phyloP scores from a whole-genome alignment of 2,888 invertebrate species.

The Pyrgus malvae region DNA sequence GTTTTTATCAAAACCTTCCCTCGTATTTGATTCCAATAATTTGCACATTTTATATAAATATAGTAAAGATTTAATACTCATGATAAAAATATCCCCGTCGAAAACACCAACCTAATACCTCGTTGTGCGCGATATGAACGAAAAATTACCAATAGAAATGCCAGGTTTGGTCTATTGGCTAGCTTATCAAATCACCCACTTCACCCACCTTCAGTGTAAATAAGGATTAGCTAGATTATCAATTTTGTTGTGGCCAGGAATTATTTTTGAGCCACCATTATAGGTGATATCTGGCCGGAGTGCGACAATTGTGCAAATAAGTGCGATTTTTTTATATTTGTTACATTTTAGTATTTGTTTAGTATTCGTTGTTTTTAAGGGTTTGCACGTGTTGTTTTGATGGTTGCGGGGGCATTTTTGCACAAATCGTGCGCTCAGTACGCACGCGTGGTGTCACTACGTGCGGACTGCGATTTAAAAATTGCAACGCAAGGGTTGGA shows the following conservation, averaged over 20 bases:
- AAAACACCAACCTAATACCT: conserved; percentile 11
- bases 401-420: conserved; percentile 25
- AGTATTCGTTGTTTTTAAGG: conserved; percentile 45
- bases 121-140: conserved; percentile 41
- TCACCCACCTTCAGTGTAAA: conserved; percentile 71
- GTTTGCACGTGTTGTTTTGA: conserved; percentile 46
- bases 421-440: conserved; percentile 21
- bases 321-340: conserved; percentile 41
- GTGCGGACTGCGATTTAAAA: conserved; percentile 5
- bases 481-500: not conserved
- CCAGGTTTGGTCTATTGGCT: conserved; percentile 53
- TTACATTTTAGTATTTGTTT: conserved; percentile 48
- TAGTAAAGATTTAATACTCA: conserved; percentile 12
- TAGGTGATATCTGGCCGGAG: conserved; percentile 45
- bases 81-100: conserved; percentile 22
- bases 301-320: conserved; percentile 73
- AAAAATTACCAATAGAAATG: conserved; percentile 62
- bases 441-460: conserved; percentile 18
- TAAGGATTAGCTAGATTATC: conserved; percentile 74
- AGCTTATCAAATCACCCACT: conserved; percentile 72
- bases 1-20: conserved; percentile 11
- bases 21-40: conserved; percentile 11
- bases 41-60: conserved; percentile 10
- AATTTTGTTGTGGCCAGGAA: conserved; percentile 66
- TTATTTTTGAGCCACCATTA: conserved; percentile 56